Conservation (phyloP, 30 jellyfish, hydroid and myxozoan species). For the Cassiopea andromeda region DNA sequence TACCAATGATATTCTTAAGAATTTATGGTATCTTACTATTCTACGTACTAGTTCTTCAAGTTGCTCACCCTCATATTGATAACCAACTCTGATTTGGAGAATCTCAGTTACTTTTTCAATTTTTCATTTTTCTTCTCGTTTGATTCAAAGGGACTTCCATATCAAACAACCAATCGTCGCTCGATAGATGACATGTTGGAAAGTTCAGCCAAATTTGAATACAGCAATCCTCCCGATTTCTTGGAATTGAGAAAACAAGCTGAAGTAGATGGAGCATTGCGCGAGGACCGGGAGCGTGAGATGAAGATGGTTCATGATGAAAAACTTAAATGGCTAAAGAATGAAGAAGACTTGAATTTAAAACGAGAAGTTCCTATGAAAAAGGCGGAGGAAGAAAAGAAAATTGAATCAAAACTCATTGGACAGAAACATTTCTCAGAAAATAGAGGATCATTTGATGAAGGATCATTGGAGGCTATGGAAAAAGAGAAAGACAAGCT, state of each 20-base stretch:
- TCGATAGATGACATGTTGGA: constrained; percentile 3
- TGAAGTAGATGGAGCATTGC: constrained; percentile 67
- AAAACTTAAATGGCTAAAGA: constrained; percentile 46
- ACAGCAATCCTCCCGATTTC: constrained; percentile 90
- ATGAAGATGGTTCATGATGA: constrained; percentile 75
- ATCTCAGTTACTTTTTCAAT: too few relatives aligned
- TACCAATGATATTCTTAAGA: too few relatives aligned
- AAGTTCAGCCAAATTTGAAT: constrained; percentile 60
- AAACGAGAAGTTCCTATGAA: constrained; percentile 19
- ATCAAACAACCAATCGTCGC: constrained; percentile 51
- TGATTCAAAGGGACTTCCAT: constrained; percentile 50
- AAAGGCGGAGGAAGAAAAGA: constrained; percentile 55
- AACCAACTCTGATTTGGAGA: too few relatives aligned
- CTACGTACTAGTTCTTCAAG: too few relatives aligned
- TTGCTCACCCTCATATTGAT: too few relatives aligned
- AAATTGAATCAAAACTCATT: not conserved
- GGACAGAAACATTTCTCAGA: constrained; percentile 45
- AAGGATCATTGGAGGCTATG: not conserved
- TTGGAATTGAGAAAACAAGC: constrained; percentile 82
- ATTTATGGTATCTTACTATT: too few relatives aligned
- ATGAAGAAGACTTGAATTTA: constrained; percentile 54
- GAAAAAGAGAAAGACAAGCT: not conserved
- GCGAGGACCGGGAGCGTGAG: constrained; percentile 84
- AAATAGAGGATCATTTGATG: constrained; percentile 22
- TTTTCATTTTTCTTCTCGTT: too few relatives aligned